These are phyloP conservation scores for Helicoverpa armigera DNA, from an alignment of 1,140 invertebrate species.

Conservation along the genomic window DNA sequence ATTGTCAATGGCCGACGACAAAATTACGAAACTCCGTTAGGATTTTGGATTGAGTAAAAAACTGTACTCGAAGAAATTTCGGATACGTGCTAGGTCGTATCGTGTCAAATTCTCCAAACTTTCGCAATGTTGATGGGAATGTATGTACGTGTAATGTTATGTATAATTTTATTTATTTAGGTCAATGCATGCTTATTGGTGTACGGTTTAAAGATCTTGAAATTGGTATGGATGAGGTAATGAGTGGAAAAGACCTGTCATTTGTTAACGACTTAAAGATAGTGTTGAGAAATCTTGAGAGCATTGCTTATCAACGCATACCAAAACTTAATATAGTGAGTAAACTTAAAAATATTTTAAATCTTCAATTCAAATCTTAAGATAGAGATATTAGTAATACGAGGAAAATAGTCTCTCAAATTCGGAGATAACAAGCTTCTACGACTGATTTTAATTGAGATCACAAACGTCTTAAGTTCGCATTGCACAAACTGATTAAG, in stretches of 20 bases:
- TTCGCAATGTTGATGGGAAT: not conserved
- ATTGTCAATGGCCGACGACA: not conserved
- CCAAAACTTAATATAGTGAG: too few relatives aligned
- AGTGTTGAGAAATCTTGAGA: not conserved
- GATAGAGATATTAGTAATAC: too few relatives aligned
- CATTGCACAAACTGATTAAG: too few relatives aligned
- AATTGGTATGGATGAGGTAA: not conserved
- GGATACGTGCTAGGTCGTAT: not conserved
- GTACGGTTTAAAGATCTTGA: not conserved
- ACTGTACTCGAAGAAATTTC: not conserved
- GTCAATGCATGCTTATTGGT: not conserved
- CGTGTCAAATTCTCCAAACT: not conserved
- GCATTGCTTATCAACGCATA: not conserved
- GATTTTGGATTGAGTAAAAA: not conserved
- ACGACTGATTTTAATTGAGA: too few relatives aligned
- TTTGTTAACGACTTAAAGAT: not conserved
- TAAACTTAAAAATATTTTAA: not conserved
- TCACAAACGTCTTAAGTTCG: too few relatives aligned
- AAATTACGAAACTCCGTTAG: not conserved
- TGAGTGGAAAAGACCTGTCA: not conserved
- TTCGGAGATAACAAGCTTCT: too few relatives aligned
- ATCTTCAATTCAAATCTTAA: too few relatives aligned
- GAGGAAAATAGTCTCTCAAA: too few relatives aligned
- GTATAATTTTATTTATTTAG: not conserved
- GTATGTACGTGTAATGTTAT: not conserved